Conservation (phyloP, 2,797 vertebrate species). For the Intellagama lesueurii region DNA sequence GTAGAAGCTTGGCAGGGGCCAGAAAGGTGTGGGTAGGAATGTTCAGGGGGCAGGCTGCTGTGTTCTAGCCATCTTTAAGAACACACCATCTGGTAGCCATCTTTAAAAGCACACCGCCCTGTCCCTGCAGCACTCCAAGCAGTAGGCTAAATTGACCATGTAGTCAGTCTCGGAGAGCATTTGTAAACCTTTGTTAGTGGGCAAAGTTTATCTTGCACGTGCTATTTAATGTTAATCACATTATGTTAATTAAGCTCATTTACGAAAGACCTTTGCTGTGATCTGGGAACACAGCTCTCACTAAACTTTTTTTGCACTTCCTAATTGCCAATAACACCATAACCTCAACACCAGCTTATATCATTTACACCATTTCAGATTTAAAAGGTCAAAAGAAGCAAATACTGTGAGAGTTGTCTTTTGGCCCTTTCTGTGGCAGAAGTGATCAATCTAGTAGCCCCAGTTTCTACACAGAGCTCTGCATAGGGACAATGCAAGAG, state of each 20-base stretch:
- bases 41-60: too few relatives aligned
- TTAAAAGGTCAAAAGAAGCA: background rate
- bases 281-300: background rate
- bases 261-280: constrained; percentile 12
- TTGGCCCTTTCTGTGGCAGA: background rate
- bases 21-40: too few relatives aligned
- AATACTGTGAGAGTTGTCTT: background rate
- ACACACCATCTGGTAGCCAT: too few relatives aligned
- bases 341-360: background rate
- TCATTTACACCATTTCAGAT: background rate
- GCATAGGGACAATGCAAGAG: background rate
- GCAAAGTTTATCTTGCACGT: constrained; percentile 1
- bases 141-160: too few relatives aligned
- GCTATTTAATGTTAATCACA: constrained; percentile 35
- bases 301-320: constrained; percentile 11
- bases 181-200: background rate
- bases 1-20: too few relatives aligned
- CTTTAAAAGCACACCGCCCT: too few relatives aligned
- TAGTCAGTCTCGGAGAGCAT: background rate
- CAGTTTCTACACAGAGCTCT: background rate
- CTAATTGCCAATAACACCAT: background rate
- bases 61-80: too few relatives aligned
- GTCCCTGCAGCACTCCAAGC: too few relatives aligned
- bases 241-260: constrained; percentile 29
- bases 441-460: background rate